These are phyloP conservation scores for Neodiprion pinetum DNA, from an alignment of 1,140 invertebrate species.

Conservation along the genomic window DNA sequence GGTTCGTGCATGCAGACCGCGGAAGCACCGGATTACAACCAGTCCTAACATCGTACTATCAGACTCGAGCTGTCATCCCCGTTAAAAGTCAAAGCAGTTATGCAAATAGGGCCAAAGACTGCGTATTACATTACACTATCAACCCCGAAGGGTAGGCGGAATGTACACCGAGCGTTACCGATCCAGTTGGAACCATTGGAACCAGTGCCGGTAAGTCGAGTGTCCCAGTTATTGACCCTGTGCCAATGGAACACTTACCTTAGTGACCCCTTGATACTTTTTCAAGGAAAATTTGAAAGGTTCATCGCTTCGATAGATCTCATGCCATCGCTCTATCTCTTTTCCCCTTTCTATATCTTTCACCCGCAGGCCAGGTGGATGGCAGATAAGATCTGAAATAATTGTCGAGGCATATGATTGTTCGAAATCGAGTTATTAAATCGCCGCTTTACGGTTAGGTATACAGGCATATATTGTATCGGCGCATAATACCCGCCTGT, in stretches of 20 bases:
- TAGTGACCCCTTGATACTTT: too few species aligned
- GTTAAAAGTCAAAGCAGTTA: conserved; percentile 26
- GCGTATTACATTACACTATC: too few species aligned
- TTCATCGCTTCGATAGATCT: too few species aligned
- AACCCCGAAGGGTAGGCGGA: too few species aligned
- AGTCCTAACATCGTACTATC: not conserved
- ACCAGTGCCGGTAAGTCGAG: too few species aligned
- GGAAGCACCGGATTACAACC: conserved; percentile 23
- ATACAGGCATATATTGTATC: not conserved
- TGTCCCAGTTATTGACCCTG: too few species aligned
- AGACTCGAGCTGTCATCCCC: conserved; percentile 33
- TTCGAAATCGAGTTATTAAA: not conserved
- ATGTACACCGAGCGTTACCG: too few species aligned
- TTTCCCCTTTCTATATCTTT: not conserved
- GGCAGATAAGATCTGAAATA: not conserved
- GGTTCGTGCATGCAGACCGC: not conserved
- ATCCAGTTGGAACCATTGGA: too few species aligned
- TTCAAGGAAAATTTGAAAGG: too few species aligned
- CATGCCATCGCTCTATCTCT: too few species aligned
- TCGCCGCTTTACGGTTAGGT: not conserved
- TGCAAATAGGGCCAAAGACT: conserved; percentile 21
- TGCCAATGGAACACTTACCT: too few species aligned
- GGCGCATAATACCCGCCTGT: too few species aligned
- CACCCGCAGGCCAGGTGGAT: not conserved
- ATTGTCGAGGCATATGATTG: conserved; percentile 5